Evolutionary conservation across 2,113 vertebrate genomes (phyloP).

Genomic region (Ophthalmolycus amberensis): DNA sequence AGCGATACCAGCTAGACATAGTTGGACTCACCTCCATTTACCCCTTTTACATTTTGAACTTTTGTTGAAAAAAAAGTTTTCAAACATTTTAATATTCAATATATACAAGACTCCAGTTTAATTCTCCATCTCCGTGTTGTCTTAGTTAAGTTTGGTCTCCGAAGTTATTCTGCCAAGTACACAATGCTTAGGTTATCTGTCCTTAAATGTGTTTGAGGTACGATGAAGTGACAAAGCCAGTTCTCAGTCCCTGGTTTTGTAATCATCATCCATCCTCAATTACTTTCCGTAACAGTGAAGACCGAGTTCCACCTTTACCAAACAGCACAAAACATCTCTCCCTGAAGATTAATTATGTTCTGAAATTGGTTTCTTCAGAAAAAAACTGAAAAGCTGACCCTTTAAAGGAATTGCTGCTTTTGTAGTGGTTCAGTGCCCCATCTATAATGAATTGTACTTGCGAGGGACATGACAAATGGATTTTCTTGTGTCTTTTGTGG

Average conservation of each 20-base stretch:
- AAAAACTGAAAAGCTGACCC: conserved; percentile 70
- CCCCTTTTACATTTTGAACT: neutral
- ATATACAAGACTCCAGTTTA: neutral
- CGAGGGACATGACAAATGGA: no score
- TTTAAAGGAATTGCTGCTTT: conserved; percentile 81
- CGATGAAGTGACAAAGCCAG: conserved; percentile 24
- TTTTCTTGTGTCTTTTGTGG: no score
- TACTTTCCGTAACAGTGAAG: conserved; percentile 47
- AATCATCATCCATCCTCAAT: conserved; percentile 50
- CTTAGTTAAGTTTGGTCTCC: neutral
- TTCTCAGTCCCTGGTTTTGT: conserved; percentile 26
- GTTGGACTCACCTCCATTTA: no score
- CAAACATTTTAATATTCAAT: neutral
- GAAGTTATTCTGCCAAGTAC: neutral
- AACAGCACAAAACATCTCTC: conserved; percentile 60
- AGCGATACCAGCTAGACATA: no score
- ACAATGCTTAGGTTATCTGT: neutral
- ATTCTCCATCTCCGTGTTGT: neutral
- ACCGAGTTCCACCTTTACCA: conserved; percentile 59
- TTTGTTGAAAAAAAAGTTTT: neutral
- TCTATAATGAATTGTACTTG: no score
- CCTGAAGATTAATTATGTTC: conserved; percentile 78
- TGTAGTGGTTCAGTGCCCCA: conserved; percentile 77
- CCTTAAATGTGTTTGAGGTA: conserved; percentile 6
- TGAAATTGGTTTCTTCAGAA: conserved; percentile 77